Conservation (phyloP, 2,113 vertebrate species). For the Peromyscus leucopus region DNA sequence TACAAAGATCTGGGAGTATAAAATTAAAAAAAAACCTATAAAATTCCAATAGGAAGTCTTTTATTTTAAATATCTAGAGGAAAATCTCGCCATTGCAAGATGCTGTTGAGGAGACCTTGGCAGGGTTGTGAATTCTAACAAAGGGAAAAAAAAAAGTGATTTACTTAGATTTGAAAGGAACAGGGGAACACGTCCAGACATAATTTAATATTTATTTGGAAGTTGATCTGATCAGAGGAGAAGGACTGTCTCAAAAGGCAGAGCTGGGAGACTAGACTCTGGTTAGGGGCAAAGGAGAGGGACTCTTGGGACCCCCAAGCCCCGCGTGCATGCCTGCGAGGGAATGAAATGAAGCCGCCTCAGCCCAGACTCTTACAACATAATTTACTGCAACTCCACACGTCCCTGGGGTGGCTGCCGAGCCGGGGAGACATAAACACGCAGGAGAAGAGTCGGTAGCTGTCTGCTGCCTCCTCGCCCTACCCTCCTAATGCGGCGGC, state of each 20-base stretch:
- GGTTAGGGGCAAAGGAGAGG: constrained; percentile 46
- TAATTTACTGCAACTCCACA: constrained; percentile 58
- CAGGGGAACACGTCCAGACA: constrained; percentile 12
- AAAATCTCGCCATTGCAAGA: not conserved
- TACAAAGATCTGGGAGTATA: not conserved
- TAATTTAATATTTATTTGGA: constrained; percentile 69
- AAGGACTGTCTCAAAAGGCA: constrained; percentile 51
- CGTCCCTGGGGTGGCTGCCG: not conserved
- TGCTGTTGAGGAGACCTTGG: not conserved
- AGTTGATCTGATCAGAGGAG: constrained; percentile 67
- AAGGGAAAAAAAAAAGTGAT: not conserved
- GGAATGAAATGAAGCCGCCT: not conserved
- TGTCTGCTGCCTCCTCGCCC: not conserved
- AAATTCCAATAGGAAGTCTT: not conserved
- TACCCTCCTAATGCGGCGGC: not conserved
- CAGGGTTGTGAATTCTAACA: constrained; percentile 31
- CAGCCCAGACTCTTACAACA: constrained; percentile 33
- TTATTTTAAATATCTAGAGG: not conserved
- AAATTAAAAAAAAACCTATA: not conserved
- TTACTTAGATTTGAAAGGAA: constrained; percentile 51
- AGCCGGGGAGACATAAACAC: not conserved
- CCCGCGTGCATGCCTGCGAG: not conserved
- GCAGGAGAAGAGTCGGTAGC: not conserved
- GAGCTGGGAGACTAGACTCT: constrained; percentile 40
- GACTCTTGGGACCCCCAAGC: not conserved